Percentiles rank a stretch among this genome's conserved stretches.
phyloP scores from a whole-genome alignment of 2,797 vertebrate species.

The Oceanodroma leucorhoa region DNA sequence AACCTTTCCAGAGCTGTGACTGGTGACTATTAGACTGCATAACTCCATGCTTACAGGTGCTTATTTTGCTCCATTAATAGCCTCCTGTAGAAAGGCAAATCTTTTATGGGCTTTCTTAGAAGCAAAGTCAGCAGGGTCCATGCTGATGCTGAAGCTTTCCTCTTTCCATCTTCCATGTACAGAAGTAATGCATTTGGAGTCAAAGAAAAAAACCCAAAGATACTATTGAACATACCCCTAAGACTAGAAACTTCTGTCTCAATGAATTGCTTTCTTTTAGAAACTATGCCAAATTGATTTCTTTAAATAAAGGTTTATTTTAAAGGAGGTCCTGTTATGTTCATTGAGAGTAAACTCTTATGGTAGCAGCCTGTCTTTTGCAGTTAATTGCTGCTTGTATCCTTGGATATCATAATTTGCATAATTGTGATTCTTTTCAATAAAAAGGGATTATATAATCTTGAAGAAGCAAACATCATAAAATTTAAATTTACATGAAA shows the following conservation, averaged over 20 bases:
- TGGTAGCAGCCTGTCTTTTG: conserved; percentile 69
- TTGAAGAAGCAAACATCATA: conserved; percentile 76
- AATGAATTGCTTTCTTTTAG: conserved; percentile 43
- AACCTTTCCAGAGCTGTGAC: not conserved
- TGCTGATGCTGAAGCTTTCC: not conserved
- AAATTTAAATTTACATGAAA: conserved; percentile 77
- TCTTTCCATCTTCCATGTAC: not conserved
- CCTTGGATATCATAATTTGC: conserved; percentile 75
- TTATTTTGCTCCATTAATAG: not conserved
- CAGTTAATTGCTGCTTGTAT: conserved; percentile 77
- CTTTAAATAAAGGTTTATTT: conserved; percentile 71
- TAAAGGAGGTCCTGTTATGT: conserved; percentile 66
- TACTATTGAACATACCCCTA: conserved; percentile 2
- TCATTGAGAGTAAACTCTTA: conserved; percentile 67
- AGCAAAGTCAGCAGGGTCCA: not conserved
- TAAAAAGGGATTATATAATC: conserved; percentile 77
- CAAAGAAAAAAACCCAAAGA: conserved; percentile 22
- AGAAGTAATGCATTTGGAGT: not conserved
- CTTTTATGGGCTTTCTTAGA: not conserved
- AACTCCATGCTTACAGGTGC: not conserved
- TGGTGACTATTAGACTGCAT: not conserved
- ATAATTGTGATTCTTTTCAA: conserved; percentile 77
- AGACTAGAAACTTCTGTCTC: conserved; percentile 53
- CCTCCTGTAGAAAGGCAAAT: not conserved
- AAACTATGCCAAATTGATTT: conserved; percentile 61